Conservation (phyloP, 2,113 vertebrate genomes). For the Megaceryle torquata region DNA sequence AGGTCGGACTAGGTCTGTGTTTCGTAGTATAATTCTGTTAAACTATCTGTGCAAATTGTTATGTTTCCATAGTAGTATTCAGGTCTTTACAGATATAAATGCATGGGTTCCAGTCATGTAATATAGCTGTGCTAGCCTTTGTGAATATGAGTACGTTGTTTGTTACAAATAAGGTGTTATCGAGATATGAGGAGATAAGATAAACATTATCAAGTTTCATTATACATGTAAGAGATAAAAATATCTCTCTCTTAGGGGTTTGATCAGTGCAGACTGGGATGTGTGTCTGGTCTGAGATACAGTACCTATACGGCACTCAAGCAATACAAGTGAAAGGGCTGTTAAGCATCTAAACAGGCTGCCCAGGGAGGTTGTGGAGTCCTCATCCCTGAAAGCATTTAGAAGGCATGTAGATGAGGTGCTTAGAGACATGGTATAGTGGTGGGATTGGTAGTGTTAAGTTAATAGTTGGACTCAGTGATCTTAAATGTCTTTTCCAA, state of each 20-base stretch:
- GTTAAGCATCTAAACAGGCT: too few species aligned
- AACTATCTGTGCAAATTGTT: background rate
- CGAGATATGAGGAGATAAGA: background rate
- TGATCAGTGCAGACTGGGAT: background rate
- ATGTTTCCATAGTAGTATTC: background rate
- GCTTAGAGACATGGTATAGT: too few species aligned
- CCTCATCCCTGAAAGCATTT: too few species aligned
- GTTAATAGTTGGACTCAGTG: too few species aligned
- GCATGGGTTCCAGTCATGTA: background rate
- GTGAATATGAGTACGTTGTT: background rate
- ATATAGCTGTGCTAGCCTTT: background rate
- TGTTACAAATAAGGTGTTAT: background rate
- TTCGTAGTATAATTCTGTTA: background rate
- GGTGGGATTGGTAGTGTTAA: too few species aligned
- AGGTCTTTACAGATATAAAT: background rate
- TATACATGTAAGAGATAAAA: background rate
- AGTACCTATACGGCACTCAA: background rate
- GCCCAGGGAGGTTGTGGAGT: too few species aligned
- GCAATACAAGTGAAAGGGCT: background rate
- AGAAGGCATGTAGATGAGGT: too few species aligned
- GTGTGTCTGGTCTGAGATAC: background rate
- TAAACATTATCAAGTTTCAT: background rate
- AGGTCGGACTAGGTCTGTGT: background rate
- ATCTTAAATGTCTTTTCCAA: too few species aligned
- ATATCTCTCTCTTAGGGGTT: background rate